Evolutionary conservation across 2,797 vertebrate genomes (phyloP), one percentile per base, ranked within the genome.

Genomic region (Peromyscus nudipes): DNA sequence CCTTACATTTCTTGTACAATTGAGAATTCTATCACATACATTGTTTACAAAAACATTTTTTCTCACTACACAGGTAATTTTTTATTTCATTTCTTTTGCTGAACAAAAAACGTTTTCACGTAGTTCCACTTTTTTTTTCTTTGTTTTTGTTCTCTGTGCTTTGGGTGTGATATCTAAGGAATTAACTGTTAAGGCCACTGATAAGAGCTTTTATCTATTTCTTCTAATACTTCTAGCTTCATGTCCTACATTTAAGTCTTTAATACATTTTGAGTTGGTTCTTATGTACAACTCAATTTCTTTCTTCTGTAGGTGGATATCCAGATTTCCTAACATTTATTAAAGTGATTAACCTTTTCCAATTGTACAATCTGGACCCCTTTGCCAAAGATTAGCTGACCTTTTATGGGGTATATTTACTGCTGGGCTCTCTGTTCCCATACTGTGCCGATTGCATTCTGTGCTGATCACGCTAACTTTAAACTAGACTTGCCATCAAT

Each of bases 401-500:
- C 43, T 34, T 76, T 55, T 25, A 43, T 19, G 6, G 73, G 82
- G 57, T 64, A 55, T 17, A 46, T 49, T 40, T 52, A 73, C 21
- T 90, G 62, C 29, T 88, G 43, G 31, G 25, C 19, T 65, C 7
- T 46, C 29, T 64, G 73, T 65, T 65, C 86, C 34, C 76, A 37
- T 65, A 34, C 55, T 94, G 73, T 46, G 57, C n/a, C 0, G 12
- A 14, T 17, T 76, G 55, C 31, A 43, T 65, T 34, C 57, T 57
- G 29, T 76, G 67, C 88, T 83, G 6, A 65, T 29, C 64, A 82
- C 16, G 55, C 31, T n/a, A 40, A 29, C 46, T 76, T 67, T 55
- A 52, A 40, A 82, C 55, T 65, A 84, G 82, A 65, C 27, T 65
- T 65, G 46, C 76, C 89, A 76, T 83, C 86, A 94, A 76, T 83